Base-by-base conservation (phyloP, 2,888 invertebrate species). In the Tenthredo mesomela region DNA sequence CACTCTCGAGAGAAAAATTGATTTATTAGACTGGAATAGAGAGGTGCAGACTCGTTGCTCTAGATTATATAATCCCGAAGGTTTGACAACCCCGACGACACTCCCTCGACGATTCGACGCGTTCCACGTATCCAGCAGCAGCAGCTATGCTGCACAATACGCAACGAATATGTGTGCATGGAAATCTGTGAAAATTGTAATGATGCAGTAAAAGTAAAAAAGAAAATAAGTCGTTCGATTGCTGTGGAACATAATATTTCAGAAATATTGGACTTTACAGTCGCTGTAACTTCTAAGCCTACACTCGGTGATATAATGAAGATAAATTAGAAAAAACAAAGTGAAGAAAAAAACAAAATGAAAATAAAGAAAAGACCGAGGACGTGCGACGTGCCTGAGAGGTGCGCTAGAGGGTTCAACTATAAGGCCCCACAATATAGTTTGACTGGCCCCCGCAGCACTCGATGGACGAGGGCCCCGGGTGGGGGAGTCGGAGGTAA, bases 261-360 rank as follows among this genome's bases (percentile, higher is more conserved):
- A n/a, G 15, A 61, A 61, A 80, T 80, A 80, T 80, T 40, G 37
- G 80, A 80, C 37, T 40, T 40, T 15, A 50, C 12, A 80, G 37
- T 61, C 37, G 37, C 33, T 18, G 40, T 37, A 37, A 37, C 37
- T 37, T 37, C 7, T 61, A 15, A 29, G 33, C 77, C 77, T 54
- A 77, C 47, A 47, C 67, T 82, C 50, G 82, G 54, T 33, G 67
- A 61, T 61, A 58, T 67, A 67, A 82, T 82, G 82, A 82, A 82
- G 82, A 82, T 82, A 82, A 70, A 82, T 82, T 82, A 82, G 67
- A 82, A 82, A 67, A 67, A 40, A 67, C 3, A 10, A 65, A 21
- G 21, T 21, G 3, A 25, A 25, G 61, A 67, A 33, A 43, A 73
- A 43, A 43, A 1, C 43, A 73, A 25, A 0, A 40, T n/a, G 21